phyloP scores from a whole-genome alignment of 2,113 vertebrate genomes.

The Orcinus orca region DNA sequence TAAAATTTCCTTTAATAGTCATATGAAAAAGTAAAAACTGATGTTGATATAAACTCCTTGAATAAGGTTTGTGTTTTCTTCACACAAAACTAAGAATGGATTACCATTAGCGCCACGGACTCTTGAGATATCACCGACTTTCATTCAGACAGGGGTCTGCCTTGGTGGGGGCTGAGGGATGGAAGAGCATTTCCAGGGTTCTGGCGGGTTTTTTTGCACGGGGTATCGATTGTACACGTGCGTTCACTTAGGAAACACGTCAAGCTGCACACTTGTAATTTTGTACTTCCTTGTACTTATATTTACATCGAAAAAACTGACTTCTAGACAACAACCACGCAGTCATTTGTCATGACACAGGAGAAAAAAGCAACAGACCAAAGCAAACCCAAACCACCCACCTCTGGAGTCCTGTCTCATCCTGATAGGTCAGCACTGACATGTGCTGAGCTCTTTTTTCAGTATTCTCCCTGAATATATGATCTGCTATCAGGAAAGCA shows the following conservation, averaged over 20 bases:
- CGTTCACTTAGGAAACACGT: not conserved
- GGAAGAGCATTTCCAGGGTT: not conserved
- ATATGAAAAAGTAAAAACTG: not conserved
- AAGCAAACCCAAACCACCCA: not conserved
- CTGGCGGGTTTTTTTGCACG: not conserved
- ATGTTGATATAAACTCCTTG: not conserved
- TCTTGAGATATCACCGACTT: not conserved
- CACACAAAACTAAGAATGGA: not conserved
- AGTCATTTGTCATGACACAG: not conserved
- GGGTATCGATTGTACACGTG: too few relatives aligned
- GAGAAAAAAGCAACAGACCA: not conserved
- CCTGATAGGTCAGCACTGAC: constrained; percentile 17
- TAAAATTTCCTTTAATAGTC: not conserved
- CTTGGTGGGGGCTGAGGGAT: not conserved
- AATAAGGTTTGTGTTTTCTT: not conserved
- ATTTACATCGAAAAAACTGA: not conserved
- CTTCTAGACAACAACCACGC: not conserved
- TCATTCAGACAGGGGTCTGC: not conserved
- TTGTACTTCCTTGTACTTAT: not conserved
- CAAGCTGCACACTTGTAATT: not conserved
- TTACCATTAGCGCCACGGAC: accelerated
- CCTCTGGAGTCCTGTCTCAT: not conserved
- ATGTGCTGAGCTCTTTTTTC: not conserved
- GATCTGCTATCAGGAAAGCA: constrained; percentile 74
- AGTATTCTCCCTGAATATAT: constrained; percentile 61